Evolutionary conservation across 2,113 vertebrate genomes (phyloP).

Genomic region (Prunella fulvescens): DNA sequence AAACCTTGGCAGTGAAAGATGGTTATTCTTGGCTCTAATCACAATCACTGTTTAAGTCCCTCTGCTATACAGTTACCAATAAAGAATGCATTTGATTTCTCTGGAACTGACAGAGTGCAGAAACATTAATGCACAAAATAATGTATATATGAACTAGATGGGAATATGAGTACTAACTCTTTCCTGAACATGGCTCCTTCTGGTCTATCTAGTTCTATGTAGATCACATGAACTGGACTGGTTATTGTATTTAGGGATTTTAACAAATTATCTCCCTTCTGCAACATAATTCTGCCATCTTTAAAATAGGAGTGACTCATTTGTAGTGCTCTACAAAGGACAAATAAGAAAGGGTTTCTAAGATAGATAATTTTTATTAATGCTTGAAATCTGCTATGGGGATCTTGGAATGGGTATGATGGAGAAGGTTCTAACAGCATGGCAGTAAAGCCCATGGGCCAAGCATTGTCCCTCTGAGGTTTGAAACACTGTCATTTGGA

Average conservation of each 20-base stretch:
- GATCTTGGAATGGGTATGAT: background rate
- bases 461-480: background rate
- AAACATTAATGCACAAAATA: background rate
- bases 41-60: background rate
- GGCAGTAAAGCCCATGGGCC: accelerated
- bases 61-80: slow-evolving; percentile 22
- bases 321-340: background rate
- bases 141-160: background rate
- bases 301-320: background rate
- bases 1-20: background rate
- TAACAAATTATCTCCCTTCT: background rate
- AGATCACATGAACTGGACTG: background rate
- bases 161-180: background rate
- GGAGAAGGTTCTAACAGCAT: background rate
- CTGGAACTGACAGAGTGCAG: background rate
- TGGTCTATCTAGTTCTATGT: background rate
- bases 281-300: background rate
- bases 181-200: background rate
- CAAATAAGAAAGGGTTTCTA: background rate
- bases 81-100: slow-evolving; percentile 38
- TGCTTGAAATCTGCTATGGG: background rate
- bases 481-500: background rate
- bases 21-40: slow-evolving; percentile 45
- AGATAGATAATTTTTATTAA: background rate
- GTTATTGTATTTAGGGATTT: background rate